Base-by-base conservation (phyloP, 1,140 invertebrate species). In the Lepidurus apus region DNA sequence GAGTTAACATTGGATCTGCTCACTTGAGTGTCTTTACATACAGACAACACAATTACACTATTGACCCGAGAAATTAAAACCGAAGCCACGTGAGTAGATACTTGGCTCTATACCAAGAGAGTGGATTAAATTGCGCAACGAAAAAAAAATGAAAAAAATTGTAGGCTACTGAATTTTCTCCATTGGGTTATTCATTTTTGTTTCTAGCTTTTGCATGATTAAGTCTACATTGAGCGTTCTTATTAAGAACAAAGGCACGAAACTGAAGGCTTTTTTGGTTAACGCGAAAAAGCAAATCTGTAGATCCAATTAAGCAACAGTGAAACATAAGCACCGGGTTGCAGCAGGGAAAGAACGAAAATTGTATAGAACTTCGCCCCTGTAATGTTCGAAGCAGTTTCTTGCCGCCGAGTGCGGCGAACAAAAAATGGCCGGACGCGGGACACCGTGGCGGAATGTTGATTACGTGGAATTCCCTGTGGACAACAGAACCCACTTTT, bases 371-470 rank as follows among this genome's bases (percentile, higher is more conserved):
- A 21, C 17, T 65, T 47, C 53, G 53, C 53, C 21, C 53, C 17
- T 65, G 21, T 65, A n/a, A 65, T 65, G 17, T 21, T 13, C 21
- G 13, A 7, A 65, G n/a, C 53, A n/a, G 53, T 34, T 34, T 65
- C 53, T 65, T 65, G 13, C 21, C 53, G 53, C 34, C 3, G 53
- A n/a, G 53, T 65, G 17, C 17, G 53, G 53, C 53, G 6, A 65
- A 65, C 53, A 21, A 65, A 65, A 65, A 65, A 65, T 65, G 53
- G 21, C 53, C 53, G 53, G 53, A 65, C 53, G 53, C 53, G 21
- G 53, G 53, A 65, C n/a, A 65, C 53, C 53, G 53, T 65, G 53
- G 53, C 53, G 53, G 53, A 65, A 65, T 65, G 53, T 65, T 65
- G 53, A 65, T 65, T 65, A 65, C 53, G 53, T 65, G 53, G 53